Conservation (phyloP, 2,113 vertebrate genomes). For the Peromyscus californicus region DNA sequence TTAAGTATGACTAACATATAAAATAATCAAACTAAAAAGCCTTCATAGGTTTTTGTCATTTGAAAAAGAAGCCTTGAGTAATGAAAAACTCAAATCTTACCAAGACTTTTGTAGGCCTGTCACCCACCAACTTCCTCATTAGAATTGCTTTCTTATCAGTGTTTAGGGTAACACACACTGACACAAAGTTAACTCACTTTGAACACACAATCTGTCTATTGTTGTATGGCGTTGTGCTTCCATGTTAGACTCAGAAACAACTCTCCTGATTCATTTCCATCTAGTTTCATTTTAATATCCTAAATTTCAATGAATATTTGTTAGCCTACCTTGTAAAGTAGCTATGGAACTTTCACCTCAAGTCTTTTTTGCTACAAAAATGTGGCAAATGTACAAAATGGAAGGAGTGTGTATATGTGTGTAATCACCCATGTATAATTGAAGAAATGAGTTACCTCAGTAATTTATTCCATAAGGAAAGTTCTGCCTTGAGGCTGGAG, state of each 20-base stretch:
- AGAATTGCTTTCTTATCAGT: not conserved
- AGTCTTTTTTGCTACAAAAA: not conserved
- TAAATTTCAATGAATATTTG: not conserved
- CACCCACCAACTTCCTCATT: not conserved
- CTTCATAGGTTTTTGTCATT: not conserved
- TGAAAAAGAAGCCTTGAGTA: not conserved
- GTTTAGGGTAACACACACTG: not conserved
- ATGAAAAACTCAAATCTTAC: not conserved
- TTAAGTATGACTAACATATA: not conserved
- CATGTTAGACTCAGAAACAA: constrained; percentile 11
- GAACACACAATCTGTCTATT: not conserved
- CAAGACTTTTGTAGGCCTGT: not conserved
- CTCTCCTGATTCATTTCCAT: not conserved
- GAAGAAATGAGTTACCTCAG: constrained; percentile 23
- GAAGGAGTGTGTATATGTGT: not conserved
- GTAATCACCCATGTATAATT: not conserved
- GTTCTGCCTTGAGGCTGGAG: not conserved
- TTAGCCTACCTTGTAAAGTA: not conserved
- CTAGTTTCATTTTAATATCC: not conserved
- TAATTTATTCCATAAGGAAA: not conserved
- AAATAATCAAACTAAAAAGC: not conserved
- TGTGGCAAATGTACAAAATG: constrained; percentile 22
- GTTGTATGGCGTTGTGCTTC: not conserved
- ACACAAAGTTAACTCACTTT: constrained; percentile 20
- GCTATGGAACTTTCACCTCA: not conserved